phyloP scores from a whole-genome alignment of 2,888 invertebrate genomes.

The Cerastoderma edule region DNA sequence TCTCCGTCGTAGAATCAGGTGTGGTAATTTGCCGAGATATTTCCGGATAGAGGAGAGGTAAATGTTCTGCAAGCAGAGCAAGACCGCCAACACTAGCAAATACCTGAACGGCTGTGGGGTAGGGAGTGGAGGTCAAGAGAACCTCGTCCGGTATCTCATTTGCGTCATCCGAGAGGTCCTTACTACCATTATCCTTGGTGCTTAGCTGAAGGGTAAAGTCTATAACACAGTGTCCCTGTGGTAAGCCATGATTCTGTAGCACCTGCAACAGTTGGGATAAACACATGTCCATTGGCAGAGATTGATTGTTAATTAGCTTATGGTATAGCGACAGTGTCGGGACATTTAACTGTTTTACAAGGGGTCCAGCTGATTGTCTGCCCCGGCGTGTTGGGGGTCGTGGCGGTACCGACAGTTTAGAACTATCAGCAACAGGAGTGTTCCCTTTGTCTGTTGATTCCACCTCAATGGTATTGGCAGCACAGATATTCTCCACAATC shows the following conservation, averaged over 20 bases:
- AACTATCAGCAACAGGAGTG: neutral
- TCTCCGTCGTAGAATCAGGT: conserved; percentile 41
- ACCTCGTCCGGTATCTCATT: conserved; percentile 75
- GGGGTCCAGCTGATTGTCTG: conserved; percentile 62
- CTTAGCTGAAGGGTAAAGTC: conserved; percentile 63
- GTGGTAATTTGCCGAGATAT: conserved; percentile 85
- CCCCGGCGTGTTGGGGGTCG: conserved; percentile 87
- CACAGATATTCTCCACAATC: conserved; percentile 87
- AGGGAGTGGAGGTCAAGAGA: conserved; percentile 76
- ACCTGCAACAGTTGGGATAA: conserved; percentile 87
- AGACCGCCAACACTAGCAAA: conserved; percentile 95
- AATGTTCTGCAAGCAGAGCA: conserved; percentile 93
- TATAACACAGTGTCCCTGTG: conserved; percentile 73
- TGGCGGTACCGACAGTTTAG: conserved; percentile 66
- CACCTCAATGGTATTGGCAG: conserved; percentile 83
- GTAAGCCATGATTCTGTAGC: conserved; percentile 82
- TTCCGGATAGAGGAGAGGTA: conserved; percentile 95
- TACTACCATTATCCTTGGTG: conserved; percentile 7
- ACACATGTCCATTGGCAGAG: conserved; percentile 86
- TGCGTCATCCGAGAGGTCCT: conserved; percentile 58
- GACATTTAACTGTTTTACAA: conserved; percentile 59
- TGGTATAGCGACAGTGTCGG: conserved; percentile 80
- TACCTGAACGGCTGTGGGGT: conserved; percentile 89
- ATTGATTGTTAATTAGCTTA: conserved; percentile 64
- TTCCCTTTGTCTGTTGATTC: conserved; percentile 25